Base-by-base conservation (phyloP, 2,797 vertebrate species). In the Amazonetta brasiliensis region DNA sequence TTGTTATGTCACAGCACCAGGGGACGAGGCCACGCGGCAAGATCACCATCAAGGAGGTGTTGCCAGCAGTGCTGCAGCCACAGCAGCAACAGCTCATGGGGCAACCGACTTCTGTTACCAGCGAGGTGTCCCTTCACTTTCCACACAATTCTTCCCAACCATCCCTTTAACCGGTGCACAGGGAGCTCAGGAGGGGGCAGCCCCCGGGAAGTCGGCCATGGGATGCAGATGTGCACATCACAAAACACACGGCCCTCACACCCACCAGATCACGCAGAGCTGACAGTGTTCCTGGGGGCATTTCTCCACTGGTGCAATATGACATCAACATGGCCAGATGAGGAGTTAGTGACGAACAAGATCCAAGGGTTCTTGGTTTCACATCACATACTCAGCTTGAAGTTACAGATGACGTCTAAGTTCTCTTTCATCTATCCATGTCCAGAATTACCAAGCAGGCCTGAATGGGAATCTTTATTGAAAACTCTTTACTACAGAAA, bases 111-210 rank as follows among this genome's bases (percentile, higher is more conserved):
- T n/a, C 72, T 58, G 41, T 17, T 28, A n/a, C 25, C 48, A 31
- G 39, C 15, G 26, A 7, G 23, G 4, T 31, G 0, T 11, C 41
- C 35, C 12, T 21, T 26, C 44, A 0, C 10, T 56, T 39, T 19
- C 25, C 50, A 0, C 2, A 4, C 4, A 23, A 19, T 75, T 9
- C n/a, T 82, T 31, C 23, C 52, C 79, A 23, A 0, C 19, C 11
- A 1, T 5, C 7, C 28, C 0, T n/a, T 7, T 7, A 26, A 2
- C 12, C 58, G 6, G n/a, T 37, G 0, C 5, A 2, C 63, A 1
- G 41, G 16, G 33, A 22, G 33, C 37, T 33, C 14, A 22, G 72
- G 25, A 48, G 31, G 7, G 9, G 18, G 3, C 0, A n/a, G 14
- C n/a, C 11, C 33, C 25, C 46, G 5, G 58, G 8, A 35, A 8